Evolutionary conservation across 2,113 vertebrate species (phyloP).

Genomic region (Semnopithecus entellus): DNA sequence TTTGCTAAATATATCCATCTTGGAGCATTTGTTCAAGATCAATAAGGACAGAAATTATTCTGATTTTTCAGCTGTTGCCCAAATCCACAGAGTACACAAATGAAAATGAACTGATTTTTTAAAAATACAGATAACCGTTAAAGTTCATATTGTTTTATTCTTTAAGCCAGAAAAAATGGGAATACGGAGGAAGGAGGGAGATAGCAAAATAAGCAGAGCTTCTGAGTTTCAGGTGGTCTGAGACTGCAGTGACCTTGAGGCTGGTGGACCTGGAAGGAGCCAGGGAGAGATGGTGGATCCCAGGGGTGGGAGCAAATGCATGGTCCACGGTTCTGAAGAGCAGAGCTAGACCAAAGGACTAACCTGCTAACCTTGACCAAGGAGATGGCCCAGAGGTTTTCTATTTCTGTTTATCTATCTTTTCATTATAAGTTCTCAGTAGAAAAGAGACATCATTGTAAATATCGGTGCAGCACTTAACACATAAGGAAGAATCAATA

Average conservation of each 20-base stretch:
- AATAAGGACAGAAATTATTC: not conserved
- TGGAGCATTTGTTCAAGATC: not conserved
- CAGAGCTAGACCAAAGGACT: not conserved
- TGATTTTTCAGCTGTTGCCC: not conserved
- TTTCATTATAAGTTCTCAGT: not conserved
- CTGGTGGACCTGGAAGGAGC: not conserved
- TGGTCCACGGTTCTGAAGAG: fast-evolving
- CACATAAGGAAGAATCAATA: not conserved
- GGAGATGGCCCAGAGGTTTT: not conserved
- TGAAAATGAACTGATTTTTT: not conserved
- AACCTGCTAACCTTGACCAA: too few species aligned
- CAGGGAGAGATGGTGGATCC: not conserved
- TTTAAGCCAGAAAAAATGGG: not conserved
- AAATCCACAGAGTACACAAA: not conserved
- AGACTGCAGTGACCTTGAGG: not conserved
- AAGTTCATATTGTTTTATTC: not conserved
- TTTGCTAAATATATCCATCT: not conserved
- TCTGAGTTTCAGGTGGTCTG: not conserved
- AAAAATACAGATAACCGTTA: not conserved
- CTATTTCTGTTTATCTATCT: fast-evolving
- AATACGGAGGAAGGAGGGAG: not conserved
- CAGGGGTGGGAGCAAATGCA: fast-evolving
- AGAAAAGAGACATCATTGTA: not conserved
- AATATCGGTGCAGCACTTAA: not conserved
- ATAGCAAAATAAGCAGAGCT: not conserved